A percentile compares a stretch with the other conserved stretches of the same genome.
These are phyloP conservation scores for Periophthalmus modestus DNA, from an alignment of 2,113 vertebrate species.

Conservation along the genomic window DNA sequence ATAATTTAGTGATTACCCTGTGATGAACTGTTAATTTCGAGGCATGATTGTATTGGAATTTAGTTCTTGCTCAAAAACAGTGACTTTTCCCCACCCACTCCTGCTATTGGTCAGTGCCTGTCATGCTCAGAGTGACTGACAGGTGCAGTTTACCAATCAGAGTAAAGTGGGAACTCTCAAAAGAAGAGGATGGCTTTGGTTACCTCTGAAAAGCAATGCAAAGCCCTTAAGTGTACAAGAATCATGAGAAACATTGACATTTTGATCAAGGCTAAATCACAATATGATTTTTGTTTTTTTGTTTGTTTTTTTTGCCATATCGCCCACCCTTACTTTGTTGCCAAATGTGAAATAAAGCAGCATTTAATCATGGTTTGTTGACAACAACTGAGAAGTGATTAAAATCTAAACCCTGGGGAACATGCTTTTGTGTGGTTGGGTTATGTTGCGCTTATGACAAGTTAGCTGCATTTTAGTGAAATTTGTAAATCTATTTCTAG, in stretches of 20 bases:
- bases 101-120: no score
- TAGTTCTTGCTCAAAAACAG: no score
- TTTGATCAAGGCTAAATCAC: neutral
- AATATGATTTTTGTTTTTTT: neutral
- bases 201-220: neutral
- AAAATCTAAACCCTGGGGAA: constrained; percentile 29
- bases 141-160: neutral
- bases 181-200: neutral
- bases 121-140: no score
- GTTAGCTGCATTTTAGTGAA: no score
- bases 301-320: neutral
- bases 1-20: no score
- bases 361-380: neutral
- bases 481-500: no score
- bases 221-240: neutral
- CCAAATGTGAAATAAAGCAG: constrained; percentile 3
- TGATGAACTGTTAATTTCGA: no score
- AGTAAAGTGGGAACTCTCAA: neutral
- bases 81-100: no score
- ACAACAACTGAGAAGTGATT: neutral
- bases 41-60: no score
- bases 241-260: neutral
- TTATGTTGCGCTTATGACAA: neutral
- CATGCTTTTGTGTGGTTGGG: neutral
- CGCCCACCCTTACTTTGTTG: neutral